Base-by-base conservation (phyloP, 2,888 invertebrate species). In the Lasioglossum figueresi region DNA sequence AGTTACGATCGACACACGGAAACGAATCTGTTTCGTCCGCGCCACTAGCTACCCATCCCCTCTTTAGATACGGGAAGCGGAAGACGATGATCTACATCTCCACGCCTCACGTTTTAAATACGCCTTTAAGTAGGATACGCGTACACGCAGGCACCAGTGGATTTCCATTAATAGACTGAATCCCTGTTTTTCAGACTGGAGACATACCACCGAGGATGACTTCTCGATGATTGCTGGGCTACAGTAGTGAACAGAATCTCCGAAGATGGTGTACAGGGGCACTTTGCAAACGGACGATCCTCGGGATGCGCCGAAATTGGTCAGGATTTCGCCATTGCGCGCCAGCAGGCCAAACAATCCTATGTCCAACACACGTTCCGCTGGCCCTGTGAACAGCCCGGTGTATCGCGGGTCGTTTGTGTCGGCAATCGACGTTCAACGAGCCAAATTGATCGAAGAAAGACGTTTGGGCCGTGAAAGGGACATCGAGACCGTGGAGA, bases 271-370 rank as follows among this genome's bases (percentile, higher is more conserved):
- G 23, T 93, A 94, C 88, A 91, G 94, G 79, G 93, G 93, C 63
- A 93, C 92, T 81, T 87, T 93, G 78, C 94, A 94, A 81, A 94
- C 93, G n/a, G 94, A 94, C 82, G 93, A 94, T 82, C 92, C 93
- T 1, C 89, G 92, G 75, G 93, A 94, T 84, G 93, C 91, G 4
- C 94, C 94, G 12, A 92, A 87, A 66, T 81, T 94, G 79, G 93
- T 94, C n/a, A 89, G 94, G 66, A 93, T 94, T 91, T 90, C 93
- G 16, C 93, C 94, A 1, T 66, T 94, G 6, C 90, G 94, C 43
- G 88, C 91, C 70, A 94, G 94, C 78, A 84, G 92, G 48, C 88
- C 88, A 10, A 83, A 56, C 14, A 84, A 87, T 82, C 72, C 83
- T 19, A 48, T 72, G 16, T 1, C 71, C 19, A 81, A 82, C 75